These are phyloP conservation scores for Ceratosolen fusciceps DNA, from an alignment of 1,140 invertebrate species.

Conservation along the genomic window DNA sequence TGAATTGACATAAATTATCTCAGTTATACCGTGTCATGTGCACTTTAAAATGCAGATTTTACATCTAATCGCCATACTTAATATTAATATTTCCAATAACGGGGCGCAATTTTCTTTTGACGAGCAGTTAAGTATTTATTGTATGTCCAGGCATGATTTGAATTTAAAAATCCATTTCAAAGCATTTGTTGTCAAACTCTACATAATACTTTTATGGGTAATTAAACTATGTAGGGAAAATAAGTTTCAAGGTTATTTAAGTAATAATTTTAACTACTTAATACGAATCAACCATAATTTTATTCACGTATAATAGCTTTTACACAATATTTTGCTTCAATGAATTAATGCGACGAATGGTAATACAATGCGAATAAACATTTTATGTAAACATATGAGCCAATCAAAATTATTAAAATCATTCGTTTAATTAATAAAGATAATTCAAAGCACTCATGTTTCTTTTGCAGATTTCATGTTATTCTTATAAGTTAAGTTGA, in stretches of 20 bases:
- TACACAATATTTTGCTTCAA: slow-evolving; percentile 59
- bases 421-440: slow-evolving; percentile 55
- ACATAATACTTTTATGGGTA: too few relatives aligned
- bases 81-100: too few relatives aligned
- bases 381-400: slow-evolving; percentile 57
- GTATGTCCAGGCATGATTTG: too few relatives aligned
- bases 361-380: slow-evolving; percentile 61
- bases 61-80: too few relatives aligned
- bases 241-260: not conserved
- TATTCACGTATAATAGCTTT: slow-evolving; percentile 62
- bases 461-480: slow-evolving; percentile 44
- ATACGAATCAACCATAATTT: slow-evolving; percentile 60
- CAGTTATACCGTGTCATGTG: too few relatives aligned
- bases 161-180: too few relatives aligned
- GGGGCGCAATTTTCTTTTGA: too few relatives aligned
- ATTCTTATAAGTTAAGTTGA: slow-evolving; percentile 56
- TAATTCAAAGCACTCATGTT: slow-evolving; percentile 62
- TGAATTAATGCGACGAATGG: slow-evolving; percentile 60
- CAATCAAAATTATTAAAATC: slow-evolving; percentile 62
- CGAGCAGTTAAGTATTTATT: too few relatives aligned
- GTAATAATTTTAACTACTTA: slow-evolving; percentile 6
- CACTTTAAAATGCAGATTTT: too few relatives aligned
- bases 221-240: too few relatives aligned
- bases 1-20: too few relatives aligned
- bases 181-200: too few relatives aligned